Base-by-base conservation (phyloP, 1,140 invertebrate genomes). In the Orussus abietinus region DNA sequence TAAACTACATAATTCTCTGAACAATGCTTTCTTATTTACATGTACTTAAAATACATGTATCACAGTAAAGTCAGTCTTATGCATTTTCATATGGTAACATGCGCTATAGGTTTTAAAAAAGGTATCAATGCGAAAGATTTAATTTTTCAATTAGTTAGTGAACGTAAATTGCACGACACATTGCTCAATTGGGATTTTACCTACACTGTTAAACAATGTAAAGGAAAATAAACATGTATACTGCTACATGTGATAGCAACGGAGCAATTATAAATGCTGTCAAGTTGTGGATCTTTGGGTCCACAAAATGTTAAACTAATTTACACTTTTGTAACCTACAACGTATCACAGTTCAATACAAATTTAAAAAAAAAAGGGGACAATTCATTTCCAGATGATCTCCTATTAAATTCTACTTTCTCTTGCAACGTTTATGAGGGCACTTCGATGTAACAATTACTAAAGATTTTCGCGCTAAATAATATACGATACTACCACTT, bases 21-120 rank as follows among this genome's bases (percentile, higher is more conserved):
- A n/a, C n/a, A n/a, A n/a, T n/a, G n/a, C n/a, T n/a, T n/a, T n/a
- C n/a, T n/a, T n/a, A n/a, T n/a, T n/a, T n/a, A n/a, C n/a, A n/a
- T n/a, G n/a, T n/a, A n/a, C n/a, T n/a, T n/a, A n/a, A n/a, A n/a
- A 36, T 11, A 36, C 18, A 20, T 36, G 18, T 36, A 36, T 36
- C 34, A 36, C 34, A 36, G 34, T 36, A 6, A 20, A 12, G 21
- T 36, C 34, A 36, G 34, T 36, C 34, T 36, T 36, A 36, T 14
- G 31, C 31, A 33, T n/a, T 33, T 33, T 33, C 10, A 1, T 12
- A 7, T 25, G 22, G 22, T 25, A 25, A 25, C 22, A 25, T 25
- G 6, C 31, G 14, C 12, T 32, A 11, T 32, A 13, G 10, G 12
- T 1, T 11, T 6, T 32, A 32, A 12, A 10, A 14, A 32, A 32